Evolutionary conservation across 2,888 invertebrate species (phyloP).

Genomic region (Labia minor): DNA sequence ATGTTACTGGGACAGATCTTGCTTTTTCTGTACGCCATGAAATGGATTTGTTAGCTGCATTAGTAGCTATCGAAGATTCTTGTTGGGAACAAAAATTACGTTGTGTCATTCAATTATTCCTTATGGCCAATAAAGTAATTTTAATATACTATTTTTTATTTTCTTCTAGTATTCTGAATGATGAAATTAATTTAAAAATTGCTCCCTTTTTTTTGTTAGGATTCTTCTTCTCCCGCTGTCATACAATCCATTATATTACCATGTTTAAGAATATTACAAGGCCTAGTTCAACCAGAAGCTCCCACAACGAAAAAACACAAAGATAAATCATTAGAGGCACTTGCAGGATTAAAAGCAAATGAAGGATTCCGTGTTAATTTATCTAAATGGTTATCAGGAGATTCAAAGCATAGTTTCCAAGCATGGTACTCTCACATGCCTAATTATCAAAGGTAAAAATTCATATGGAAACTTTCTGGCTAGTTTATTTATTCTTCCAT

Average conservation of each 20-base stretch:
- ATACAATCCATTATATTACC: constrained; percentile 86
- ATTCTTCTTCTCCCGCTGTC: constrained; percentile 72
- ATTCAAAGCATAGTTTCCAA: constrained; percentile 55
- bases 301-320: constrained; percentile 45
- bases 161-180: no score
- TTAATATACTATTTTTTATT: no score
- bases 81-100: constrained; percentile 86
- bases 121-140: constrained; percentile 45
- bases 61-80: constrained; percentile 84
- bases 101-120: constrained; percentile 77
- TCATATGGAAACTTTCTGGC: constrained; percentile 31
- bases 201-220: no score
- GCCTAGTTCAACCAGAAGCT: constrained; percentile 58
- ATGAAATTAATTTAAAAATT: no score
- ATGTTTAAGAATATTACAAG: constrained; percentile 81
- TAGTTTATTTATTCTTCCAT: constrained; percentile 25
- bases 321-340: constrained; percentile 42
- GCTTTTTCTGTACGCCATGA: constrained; percentile 75
- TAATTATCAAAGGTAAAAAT: constrained; percentile 32
- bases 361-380: constrained; percentile 60
- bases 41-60: constrained; percentile 73
- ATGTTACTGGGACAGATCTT: constrained; percentile 61
- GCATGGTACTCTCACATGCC: constrained; percentile 60
- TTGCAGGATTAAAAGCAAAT: constrained; percentile 44
- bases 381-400: constrained; percentile 60